These are phyloP conservation scores for Drosophila littoralis DNA, from an alignment of 1,140 invertebrate species.

Conservation along the genomic window DNA sequence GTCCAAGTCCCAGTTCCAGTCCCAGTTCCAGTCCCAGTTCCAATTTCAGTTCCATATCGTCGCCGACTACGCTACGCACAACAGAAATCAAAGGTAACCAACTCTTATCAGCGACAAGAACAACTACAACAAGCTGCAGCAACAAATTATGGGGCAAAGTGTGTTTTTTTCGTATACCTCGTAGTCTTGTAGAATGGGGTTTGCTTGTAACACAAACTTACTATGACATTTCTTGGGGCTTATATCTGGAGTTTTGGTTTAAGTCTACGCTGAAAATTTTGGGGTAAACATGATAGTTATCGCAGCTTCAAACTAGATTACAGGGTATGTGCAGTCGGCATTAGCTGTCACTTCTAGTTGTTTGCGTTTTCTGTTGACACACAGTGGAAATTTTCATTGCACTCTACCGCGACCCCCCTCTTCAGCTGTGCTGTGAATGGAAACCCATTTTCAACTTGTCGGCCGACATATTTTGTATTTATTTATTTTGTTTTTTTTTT, in stretches of 20 bases:
- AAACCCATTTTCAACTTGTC: slow-evolving; percentile 14
- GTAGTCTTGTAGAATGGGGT: too few species aligned
- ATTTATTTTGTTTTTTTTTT: slow-evolving; percentile 30
- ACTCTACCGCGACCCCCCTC: neutral
- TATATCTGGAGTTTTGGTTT: too few species aligned
- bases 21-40: slow-evolving; percentile 13
- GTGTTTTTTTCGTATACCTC: neutral
- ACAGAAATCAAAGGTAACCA: slow-evolving; percentile 74
- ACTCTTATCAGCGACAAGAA: slow-evolving; percentile 56
- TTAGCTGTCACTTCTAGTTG: neutral
- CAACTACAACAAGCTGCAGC: slow-evolving; percentile 37
- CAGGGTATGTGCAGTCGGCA: neutral
- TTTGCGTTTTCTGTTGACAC: neutral
- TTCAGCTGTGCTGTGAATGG: slow-evolving; percentile 28
- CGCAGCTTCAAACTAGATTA: too few species aligned
- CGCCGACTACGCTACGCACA: neutral
- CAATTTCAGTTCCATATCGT: slow-evolving; percentile 2
- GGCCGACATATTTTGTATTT: slow-evolving; percentile 1
- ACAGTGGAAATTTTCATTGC: slow-evolving; percentile 17
- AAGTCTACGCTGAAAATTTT: too few species aligned
- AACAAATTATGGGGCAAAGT: slow-evolving; percentile 60
- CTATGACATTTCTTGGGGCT: too few species aligned
- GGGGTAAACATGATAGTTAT: too few species aligned
- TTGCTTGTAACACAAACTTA: too few species aligned
- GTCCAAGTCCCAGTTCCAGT: slow-evolving; percentile 1